phyloP scores from a whole-genome alignment of 2,113 vertebrate genomes.

The Trichomycterus rosablanca region DNA sequence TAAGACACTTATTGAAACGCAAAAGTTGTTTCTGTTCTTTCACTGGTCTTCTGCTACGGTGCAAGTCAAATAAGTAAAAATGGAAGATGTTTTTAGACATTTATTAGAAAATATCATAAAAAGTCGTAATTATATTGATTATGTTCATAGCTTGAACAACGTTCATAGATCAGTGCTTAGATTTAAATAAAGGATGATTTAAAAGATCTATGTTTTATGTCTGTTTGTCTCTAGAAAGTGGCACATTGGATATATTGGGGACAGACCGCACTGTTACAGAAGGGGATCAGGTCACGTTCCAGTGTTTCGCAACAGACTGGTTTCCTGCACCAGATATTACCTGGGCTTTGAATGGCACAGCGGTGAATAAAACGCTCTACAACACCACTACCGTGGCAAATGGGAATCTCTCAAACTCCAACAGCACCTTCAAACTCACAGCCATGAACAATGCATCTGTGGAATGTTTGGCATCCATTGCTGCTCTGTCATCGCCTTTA shows the following conservation, averaged over 20 bases:
- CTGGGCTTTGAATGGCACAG: conserved; percentile 68
- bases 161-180: too few relatives aligned
- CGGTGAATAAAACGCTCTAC: conserved; percentile 49
- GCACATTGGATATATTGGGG: conserved; percentile 66
- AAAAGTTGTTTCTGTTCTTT: not conserved
- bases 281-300: conserved; percentile 65
- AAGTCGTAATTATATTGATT: too few relatives aligned
- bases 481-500: conserved; percentile 50
- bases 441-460: conserved; percentile 57
- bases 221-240: conserved; percentile 64
- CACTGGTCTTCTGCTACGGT: too few relatives aligned
- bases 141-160: too few relatives aligned
- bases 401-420: conserved; percentile 52
- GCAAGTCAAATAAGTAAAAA: too few relatives aligned
- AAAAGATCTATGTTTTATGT: not conserved
- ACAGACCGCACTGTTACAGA: conserved; percentile 56
- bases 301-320: conserved; percentile 73
- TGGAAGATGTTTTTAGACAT: too few relatives aligned
- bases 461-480: conserved; percentile 70
- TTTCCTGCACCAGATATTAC: conserved; percentile 65
- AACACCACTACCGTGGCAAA: conserved; percentile 49
- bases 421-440: conserved; percentile 67
- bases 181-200: too few relatives aligned
- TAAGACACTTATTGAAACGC: conserved; percentile 11
- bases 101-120: too few relatives aligned